A percentile compares a stretch with the other conserved stretches of the same genome.
These are phyloP conservation scores for Nixonia krombeini DNA, from an alignment of 1,140 invertebrate genomes.

Conservation along the genomic window DNA sequence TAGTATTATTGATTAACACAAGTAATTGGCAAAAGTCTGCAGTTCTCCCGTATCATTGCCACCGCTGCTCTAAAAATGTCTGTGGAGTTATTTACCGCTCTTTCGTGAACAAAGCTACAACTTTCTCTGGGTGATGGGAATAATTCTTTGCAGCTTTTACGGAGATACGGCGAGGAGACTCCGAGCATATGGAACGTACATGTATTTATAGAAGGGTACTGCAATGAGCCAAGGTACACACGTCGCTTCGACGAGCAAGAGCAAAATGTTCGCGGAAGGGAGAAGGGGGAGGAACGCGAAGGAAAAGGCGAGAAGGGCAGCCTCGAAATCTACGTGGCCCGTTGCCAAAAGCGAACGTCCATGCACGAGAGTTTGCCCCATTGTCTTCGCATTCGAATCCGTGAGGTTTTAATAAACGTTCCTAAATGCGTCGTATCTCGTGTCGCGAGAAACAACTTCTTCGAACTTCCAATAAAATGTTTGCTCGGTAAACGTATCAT, in stretches of 20 bases:
- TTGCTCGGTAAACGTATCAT: no score
- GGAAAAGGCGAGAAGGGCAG: constrained; percentile 25
- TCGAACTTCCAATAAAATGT: constrained; percentile 17
- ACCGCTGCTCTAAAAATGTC: no score
- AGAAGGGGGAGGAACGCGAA: constrained; percentile 22
- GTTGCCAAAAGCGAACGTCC: constrained; percentile 30
- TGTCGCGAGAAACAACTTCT: constrained; percentile 1
- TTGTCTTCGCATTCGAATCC: constrained; percentile 24
- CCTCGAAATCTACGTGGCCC: constrained; percentile 22
- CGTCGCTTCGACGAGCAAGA: constrained; percentile 24
- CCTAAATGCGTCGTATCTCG: no score
- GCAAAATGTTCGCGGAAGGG: constrained; percentile 34
- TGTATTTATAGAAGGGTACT: constrained; percentile 49
- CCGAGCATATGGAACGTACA: constrained; percentile 10
- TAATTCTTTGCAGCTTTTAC: no score
- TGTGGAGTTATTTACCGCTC: no score
- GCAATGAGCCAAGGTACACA: constrained; percentile 43
- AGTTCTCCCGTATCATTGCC: no score
- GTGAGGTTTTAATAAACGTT: constrained; percentile 15
- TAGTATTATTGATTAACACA: no score
- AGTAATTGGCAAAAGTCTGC: no score
- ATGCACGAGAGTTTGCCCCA: constrained; percentile 28
- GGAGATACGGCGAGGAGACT: constrained; percentile 5
- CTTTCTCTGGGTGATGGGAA: no score
- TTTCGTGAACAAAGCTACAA: no score